Conservation (phyloP, 2,797 vertebrate genomes). For the Esox masquinongy region DNA sequence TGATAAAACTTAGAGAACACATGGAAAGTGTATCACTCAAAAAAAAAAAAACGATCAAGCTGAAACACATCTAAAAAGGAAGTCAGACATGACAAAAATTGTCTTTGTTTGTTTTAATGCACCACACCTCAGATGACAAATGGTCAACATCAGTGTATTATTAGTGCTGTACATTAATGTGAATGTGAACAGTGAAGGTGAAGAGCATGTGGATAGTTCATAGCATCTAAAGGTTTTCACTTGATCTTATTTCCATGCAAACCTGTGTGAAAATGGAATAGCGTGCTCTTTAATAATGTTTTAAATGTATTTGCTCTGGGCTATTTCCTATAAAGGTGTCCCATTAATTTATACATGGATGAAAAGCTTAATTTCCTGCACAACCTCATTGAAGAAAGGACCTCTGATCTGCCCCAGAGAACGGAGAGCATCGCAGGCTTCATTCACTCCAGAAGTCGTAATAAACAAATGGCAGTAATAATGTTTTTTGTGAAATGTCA, state of each 20-base stretch:
- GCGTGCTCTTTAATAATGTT: not conserved
- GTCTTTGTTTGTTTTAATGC: not conserved
- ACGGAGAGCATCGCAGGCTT: not conserved
- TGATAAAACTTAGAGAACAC: too few relatives aligned
- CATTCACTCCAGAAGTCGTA: not conserved
- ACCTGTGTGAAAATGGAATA: not conserved
- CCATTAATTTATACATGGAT: not conserved
- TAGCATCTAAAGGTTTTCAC: not conserved
- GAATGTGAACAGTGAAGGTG: too few relatives aligned
- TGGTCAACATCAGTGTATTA: not conserved
- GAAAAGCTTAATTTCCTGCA: not conserved
- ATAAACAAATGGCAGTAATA: not conserved
- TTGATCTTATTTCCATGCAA: not conserved
- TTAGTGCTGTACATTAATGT: too few relatives aligned
- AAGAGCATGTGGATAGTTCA: too few relatives aligned
- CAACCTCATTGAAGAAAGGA: not conserved
- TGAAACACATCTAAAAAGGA: not conserved
- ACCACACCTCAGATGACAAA: not conserved
- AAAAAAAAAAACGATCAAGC: not conserved
- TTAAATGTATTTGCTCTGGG: not conserved
- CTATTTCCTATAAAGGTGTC: not conserved
- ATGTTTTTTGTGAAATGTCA: not conserved
- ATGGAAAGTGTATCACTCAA: not conserved
- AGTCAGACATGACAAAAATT: not conserved
- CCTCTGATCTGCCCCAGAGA: not conserved